A percentile compares a stretch with the other conserved stretches of the same genome.
phyloP scores from a whole-genome alignment of 53 echinoderm and acorn worm genomes.

The Stichopus horrens region DNA sequence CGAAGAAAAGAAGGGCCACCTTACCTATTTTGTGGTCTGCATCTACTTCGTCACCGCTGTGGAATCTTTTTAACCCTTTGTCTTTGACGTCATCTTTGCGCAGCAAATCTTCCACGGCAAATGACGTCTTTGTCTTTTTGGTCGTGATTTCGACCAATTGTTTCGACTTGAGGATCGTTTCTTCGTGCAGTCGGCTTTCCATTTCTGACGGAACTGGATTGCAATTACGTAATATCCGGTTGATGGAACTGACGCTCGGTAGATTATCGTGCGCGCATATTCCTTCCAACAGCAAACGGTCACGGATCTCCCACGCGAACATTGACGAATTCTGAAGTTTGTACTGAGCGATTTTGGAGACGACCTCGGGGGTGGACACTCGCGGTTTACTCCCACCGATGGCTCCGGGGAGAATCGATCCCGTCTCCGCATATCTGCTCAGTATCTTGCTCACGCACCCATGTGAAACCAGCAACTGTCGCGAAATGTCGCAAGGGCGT shows the following conservation, averaged over 20 bases:
- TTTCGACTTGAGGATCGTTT: conserved; percentile 8
- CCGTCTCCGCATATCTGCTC: conserved; percentile 76
- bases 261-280: conserved; percentile 78
- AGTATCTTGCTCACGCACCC: conserved; percentile 94
- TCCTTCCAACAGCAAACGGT: conserved; percentile 68
- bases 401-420: conserved; percentile 71
- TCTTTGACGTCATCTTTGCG: conserved; percentile 38
- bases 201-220: conserved; percentile 10
- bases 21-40: background rate
- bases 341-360: conserved; percentile 65
- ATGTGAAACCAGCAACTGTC: conserved; percentile 91
- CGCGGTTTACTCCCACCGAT: conserved; percentile 78
- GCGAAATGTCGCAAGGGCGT: conserved; percentile 90
- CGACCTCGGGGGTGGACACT: conserved; percentile 85
- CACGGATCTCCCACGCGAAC: conserved; percentile 99
- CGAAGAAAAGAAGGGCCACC: too few relatives aligned
- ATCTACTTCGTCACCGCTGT: background rate
- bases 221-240: conserved; percentile 79
- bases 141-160: background rate
- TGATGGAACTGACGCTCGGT: conserved; percentile 94
- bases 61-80: background rate
- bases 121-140: conserved; percentile 60
- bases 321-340: conserved; percentile 87
- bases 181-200: conserved; percentile 8
- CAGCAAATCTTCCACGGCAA: conserved; percentile 84